Evolutionary conservation across 2,113 vertebrate species (phyloP).

Genomic region (Barnardius zonarius): DNA sequence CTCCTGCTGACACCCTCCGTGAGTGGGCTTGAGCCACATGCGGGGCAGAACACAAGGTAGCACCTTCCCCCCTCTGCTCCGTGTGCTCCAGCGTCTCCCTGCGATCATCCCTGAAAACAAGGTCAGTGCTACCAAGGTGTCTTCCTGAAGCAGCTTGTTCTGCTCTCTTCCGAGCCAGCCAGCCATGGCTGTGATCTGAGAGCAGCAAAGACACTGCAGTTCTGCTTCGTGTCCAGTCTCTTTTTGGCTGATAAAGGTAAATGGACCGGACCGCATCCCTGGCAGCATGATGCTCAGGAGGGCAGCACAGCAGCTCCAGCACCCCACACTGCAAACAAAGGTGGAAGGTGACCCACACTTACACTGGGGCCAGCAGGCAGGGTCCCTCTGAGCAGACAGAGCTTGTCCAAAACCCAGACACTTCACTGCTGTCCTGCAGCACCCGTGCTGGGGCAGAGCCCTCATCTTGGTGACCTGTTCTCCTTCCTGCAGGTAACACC

Average conservation of each 20-base stretch:
- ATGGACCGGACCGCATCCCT: background rate
- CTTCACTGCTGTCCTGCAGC: accelerated
- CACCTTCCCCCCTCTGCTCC: background rate
- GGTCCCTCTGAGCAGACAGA: background rate
- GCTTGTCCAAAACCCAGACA: background rate
- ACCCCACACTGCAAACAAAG: background rate
- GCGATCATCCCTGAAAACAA: accelerated
- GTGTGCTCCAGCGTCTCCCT: background rate
- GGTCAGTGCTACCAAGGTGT: background rate
- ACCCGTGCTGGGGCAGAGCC: accelerated
- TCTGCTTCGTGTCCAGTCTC: accelerated
- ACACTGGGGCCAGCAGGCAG: background rate
- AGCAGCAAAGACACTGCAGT: accelerated
- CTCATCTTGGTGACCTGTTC: accelerated
- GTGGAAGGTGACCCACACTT: background rate
- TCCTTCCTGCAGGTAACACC: background rate
- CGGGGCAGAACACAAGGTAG: background rate
- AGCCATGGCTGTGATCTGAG: background rate
- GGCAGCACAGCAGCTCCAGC: background rate
- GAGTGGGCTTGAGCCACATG: accelerated
- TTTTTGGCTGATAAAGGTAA: background rate
- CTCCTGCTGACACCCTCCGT: background rate
- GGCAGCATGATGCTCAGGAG: background rate
- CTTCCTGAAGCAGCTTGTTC: background rate
- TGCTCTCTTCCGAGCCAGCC: background rate